Evolutionary conservation across 2,113 vertebrate genomes (phyloP).

Genomic region (Cephalopholis sonnerati): DNA sequence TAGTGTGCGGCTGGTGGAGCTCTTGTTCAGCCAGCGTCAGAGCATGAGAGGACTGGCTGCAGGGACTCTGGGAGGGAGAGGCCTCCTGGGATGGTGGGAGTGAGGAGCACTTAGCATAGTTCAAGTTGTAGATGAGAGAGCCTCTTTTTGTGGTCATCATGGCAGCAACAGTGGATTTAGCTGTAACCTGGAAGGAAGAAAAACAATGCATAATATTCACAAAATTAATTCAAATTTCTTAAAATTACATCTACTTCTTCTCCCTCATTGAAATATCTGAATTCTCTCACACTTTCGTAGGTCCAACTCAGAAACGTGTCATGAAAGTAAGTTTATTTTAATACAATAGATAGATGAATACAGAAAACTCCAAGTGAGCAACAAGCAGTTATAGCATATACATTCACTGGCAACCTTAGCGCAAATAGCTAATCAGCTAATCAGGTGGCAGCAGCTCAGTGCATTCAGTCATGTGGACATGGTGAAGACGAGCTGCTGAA

Average conservation of each 20-base stretch:
- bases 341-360: no score
- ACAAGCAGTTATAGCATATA: no score
- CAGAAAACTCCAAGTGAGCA: no score
- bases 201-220: neutral
- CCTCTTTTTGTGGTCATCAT: slow-evolving; percentile 37
- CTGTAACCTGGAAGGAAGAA: slow-evolving; percentile 53
- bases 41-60: slow-evolving; percentile 10
- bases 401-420: no score
- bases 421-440: no score
- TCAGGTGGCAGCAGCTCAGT: no score
- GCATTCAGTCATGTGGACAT: no score
- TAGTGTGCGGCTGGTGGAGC: neutral
- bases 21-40: neutral
- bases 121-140: slow-evolving; percentile 30
- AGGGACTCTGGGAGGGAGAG: slow-evolving; percentile 8
- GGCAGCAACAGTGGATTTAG: slow-evolving; percentile 32
- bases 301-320: neutral
- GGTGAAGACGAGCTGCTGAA: no score
- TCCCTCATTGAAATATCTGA: no score
- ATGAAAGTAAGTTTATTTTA: no score
- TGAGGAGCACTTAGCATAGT: slow-evolving; percentile 19
- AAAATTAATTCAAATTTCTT: neutral
- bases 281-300: neutral
- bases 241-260: no score
- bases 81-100: slow-evolving; percentile 30